Percentiles rank a stretch among this genome's conserved stretches.
These are phyloP conservation scores for Trogon surrucura DNA, from an alignment of 2,113 vertebrate species.

Conservation along the genomic window DNA sequence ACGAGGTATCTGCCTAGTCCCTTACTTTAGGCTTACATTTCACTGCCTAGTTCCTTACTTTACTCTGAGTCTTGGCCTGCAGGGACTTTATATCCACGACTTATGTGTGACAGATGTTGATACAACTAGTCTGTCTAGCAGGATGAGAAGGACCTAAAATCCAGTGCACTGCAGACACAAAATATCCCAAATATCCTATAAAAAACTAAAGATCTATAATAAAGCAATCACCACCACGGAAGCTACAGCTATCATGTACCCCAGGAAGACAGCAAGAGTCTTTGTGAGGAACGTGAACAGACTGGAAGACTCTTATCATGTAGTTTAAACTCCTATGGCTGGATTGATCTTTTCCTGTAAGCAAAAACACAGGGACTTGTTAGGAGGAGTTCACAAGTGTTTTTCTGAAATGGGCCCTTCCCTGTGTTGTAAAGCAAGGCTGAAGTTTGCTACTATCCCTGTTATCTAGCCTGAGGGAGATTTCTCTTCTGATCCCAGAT, in stretches of 20 bases:
- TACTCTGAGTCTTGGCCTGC: not conserved
- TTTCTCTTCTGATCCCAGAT: constrained; percentile 64
- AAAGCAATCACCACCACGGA: not conserved
- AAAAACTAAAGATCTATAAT: not conserved
- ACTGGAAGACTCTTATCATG: not conserved
- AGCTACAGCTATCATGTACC: not conserved
- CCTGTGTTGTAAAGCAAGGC: not conserved
- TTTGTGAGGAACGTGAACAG: not conserved
- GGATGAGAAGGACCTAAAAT: constrained; percentile 15
- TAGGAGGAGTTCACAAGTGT: not conserved
- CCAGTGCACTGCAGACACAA: not conserved
- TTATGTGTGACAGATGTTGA: not conserved
- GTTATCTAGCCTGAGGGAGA: constrained; percentile 55
- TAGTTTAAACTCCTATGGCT: not conserved
- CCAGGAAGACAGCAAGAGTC: not conserved
- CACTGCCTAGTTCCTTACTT: not conserved
- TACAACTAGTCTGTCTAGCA: not conserved
- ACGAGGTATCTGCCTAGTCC: not conserved
- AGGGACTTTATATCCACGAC: not conserved
- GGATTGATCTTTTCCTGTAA: not conserved
- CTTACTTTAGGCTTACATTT: not conserved
- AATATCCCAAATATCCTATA: not conserved
- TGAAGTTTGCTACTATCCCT: constrained; percentile 4
- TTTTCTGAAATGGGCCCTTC: constrained; percentile 28
- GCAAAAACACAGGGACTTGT: not conserved